Evolutionary conservation across 2,113 vertebrate species (phyloP), one percentile per base, ranked within the genome.

Genomic region (Oceanites oceanicus): DNA sequence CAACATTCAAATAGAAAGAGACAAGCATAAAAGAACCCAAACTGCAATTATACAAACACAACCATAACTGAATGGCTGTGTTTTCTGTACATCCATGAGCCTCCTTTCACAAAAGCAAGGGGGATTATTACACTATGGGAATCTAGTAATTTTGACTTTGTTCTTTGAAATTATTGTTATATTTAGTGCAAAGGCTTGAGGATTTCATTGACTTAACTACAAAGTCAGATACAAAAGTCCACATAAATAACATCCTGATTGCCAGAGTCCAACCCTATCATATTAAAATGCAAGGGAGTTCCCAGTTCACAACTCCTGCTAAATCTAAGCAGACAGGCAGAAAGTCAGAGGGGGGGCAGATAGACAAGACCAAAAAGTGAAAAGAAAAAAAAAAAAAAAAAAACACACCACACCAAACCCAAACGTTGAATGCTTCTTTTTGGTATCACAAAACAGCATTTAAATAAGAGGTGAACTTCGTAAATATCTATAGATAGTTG

Each of bases 261-360:
- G 65, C 22, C 13, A 45, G 38, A 68, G 42, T 29, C 26, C 61
- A 89, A 58, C 18, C 55, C 27, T 26, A 44, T 23, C 36, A 27
- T 4, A 76, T 15, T 21, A 50, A 85, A 90, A 90, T 9, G 12
- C 23, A 94, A 81, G 38, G 90, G 15, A 86, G 55, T 27, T 75
- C 44, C 52, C 19, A 47, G 36, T 44, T 67, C 58, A 92, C 34
- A 65, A 61, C 14, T 73, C 26, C 49, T 34, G 20, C 38, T 90
- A 80, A 62, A 88, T 20, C 40, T 79, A 82, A 81, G 25, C 27
- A 66, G 42, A 56, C 17, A 78, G n/a, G 20, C 47, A 92, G 36
- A 67, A 82, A 50, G 40, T 6, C 0, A 16, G 0, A 17, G 25
- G 4, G 0, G 4, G 6, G 22, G 7, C 7, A 75, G 26, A 30